A percentile compares a stretch with the other conserved stretches of the same genome.
phyloP scores from a whole-genome alignment of 2,888 invertebrate species.

The Siphonodentalium dalli region DNA sequence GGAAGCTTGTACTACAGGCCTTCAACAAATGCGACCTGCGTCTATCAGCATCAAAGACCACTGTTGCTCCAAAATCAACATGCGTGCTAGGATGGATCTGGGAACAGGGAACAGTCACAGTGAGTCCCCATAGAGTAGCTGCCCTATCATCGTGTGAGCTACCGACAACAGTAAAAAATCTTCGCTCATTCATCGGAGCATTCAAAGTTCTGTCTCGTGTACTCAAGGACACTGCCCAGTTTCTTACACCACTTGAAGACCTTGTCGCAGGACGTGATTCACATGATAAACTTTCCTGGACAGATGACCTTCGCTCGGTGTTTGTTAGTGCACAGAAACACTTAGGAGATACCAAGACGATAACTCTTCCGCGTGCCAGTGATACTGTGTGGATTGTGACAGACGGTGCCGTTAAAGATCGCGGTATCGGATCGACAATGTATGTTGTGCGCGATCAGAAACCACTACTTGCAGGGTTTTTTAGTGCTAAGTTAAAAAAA shows the following conservation, averaged over 20 bases:
- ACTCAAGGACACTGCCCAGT: background rate
- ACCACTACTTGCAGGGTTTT: constrained; percentile 8
- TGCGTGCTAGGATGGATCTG: background rate
- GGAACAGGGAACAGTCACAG: background rate
- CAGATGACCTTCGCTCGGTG: background rate
- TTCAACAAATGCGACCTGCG: background rate
- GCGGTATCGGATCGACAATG: constrained; percentile 15
- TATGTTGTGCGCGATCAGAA: constrained; percentile 8
- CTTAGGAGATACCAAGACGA: background rate
- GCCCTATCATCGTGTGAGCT: background rate
- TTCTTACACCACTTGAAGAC: constrained; percentile 3
- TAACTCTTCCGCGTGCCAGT: background rate
- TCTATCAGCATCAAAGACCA: too few species aligned
- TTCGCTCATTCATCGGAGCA: constrained; percentile 7
- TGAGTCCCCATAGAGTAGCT: background rate
- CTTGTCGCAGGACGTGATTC: constrained; percentile 4
- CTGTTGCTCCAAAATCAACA: too few species aligned
- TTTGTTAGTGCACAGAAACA: constrained; percentile 1
- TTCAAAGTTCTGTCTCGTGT: constrained; percentile 5
- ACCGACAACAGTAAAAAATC: background rate
- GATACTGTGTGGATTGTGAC: constrained; percentile 16
- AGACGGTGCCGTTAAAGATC: background rate
- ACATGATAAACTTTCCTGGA: constrained; percentile 3
- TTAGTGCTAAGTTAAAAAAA: constrained; percentile 11
- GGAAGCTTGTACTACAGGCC: constrained; percentile 8